These are phyloP conservation scores for Parnassius apollo DNA, from an alignment of 2,888 invertebrate species.

Conservation along the genomic window DNA sequence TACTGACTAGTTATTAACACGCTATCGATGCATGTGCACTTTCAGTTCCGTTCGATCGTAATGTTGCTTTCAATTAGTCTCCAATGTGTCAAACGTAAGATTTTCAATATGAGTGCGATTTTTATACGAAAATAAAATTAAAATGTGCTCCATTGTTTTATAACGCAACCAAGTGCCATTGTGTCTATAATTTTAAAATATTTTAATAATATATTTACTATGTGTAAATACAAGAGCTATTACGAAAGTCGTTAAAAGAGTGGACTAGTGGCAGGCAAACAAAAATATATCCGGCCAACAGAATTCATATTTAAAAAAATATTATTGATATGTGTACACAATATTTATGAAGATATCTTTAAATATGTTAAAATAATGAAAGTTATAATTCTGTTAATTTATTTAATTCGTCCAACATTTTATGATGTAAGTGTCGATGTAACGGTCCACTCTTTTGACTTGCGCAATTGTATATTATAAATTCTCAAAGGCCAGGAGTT, in stretches of 20 bases:
- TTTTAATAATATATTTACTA: slow-evolving; percentile 65
- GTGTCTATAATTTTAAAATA: slow-evolving; percentile 71
- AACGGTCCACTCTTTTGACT: slow-evolving; percentile 59
- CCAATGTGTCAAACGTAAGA: slow-evolving; percentile 49
- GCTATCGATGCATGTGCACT: slow-evolving; percentile 29
- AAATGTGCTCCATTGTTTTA: slow-evolving; percentile 52
- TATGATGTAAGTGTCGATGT: slow-evolving; percentile 28
- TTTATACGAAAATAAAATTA: slow-evolving; percentile 45
- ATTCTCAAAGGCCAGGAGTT: slow-evolving; percentile 31
- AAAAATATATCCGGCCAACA: slow-evolving; percentile 66
- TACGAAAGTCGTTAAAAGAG: slow-evolving; percentile 53
- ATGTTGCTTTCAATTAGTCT: slow-evolving; percentile 35
- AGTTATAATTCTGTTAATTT: slow-evolving; percentile 39
- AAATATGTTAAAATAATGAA: slow-evolving; percentile 38
- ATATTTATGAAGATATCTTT: slow-evolving; percentile 49
- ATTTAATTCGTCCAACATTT: slow-evolving; percentile 56
- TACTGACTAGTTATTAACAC: slow-evolving; percentile 39
- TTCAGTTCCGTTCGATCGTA: slow-evolving; percentile 30
- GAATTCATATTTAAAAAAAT: slow-evolving; percentile 36
- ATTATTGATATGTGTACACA: slow-evolving; percentile 36
- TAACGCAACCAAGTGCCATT: slow-evolving; percentile 79
- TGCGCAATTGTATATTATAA: slow-evolving; percentile 29
- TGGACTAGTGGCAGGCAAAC: slow-evolving; percentile 51
- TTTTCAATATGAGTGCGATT: slow-evolving; percentile 35
- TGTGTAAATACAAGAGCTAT: slow-evolving; percentile 64